These are phyloP conservation scores for Poecilia wingei DNA, from an alignment of 2,797 vertebrate species.

Conservation along the genomic window DNA sequence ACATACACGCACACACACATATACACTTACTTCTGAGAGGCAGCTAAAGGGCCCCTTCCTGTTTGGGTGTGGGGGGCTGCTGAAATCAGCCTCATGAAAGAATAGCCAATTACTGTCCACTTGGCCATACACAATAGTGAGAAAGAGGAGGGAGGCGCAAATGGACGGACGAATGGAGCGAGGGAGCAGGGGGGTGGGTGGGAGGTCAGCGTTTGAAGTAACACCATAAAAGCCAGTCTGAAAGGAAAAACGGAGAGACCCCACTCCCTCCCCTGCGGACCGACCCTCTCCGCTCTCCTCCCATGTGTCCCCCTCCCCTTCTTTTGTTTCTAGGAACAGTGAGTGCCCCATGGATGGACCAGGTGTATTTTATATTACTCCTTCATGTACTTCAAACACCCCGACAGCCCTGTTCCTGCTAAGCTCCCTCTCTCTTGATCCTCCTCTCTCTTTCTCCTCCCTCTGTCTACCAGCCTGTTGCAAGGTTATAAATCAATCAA, in stretches of 20 bases:
- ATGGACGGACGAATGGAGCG: slow-evolving; percentile 60
- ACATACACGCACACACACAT: slow-evolving; percentile 34
- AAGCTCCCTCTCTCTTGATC: slow-evolving; percentile 56
- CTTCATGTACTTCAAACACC: slow-evolving; percentile 84
- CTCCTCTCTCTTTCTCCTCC: slow-evolving; percentile 41
- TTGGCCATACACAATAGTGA: slow-evolving; percentile 80
- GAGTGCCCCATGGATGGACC: slow-evolving; percentile 75
- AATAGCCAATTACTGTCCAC: slow-evolving; percentile 84
- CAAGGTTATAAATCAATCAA: slow-evolving; percentile 64
- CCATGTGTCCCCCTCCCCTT: slow-evolving; percentile 46
- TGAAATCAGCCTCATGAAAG: slow-evolving; percentile 77
- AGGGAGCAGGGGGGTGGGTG: slow-evolving; percentile 60
- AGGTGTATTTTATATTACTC: slow-evolving; percentile 87
- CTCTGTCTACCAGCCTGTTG: slow-evolving; percentile 53
- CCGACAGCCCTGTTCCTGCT: slow-evolving; percentile 62
- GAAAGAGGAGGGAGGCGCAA: slow-evolving; percentile 69
- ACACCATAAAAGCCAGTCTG: slow-evolving; percentile 85
- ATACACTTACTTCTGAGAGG: slow-evolving; percentile 63
- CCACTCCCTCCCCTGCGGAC: slow-evolving; percentile 61
- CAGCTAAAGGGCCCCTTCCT: slow-evolving; percentile 74
- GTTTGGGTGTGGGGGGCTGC: slow-evolving; percentile 45
- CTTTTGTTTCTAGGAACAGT: slow-evolving; percentile 72
- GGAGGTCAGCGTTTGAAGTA: slow-evolving; percentile 84
- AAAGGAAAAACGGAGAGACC: slow-evolving; percentile 84
- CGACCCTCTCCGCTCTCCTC: slow-evolving; percentile 53